Evolutionary conservation across 2,888 invertebrate species (phyloP), one percentile per base, ranked within the genome.

Genomic region (Syrphus vitripennis): DNA sequence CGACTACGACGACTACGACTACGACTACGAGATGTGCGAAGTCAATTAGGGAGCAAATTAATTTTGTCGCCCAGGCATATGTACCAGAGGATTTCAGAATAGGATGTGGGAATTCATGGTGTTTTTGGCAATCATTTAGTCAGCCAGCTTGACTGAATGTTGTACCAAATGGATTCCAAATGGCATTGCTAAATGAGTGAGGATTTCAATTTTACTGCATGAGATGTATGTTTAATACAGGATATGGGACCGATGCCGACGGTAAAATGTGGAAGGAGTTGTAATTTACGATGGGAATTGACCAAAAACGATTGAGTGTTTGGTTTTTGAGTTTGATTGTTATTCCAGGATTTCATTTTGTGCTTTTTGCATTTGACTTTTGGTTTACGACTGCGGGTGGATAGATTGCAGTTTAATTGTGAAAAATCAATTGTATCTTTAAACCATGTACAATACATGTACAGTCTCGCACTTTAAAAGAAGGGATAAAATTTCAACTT

Each of bases 281-380:
- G 86, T 86, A 86, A 82, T 86, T 86, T 86, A 86, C 82, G 81
- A 82, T 86, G 86, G 57, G 82, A 86, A 82, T 77, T 65, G 82
- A 48, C 72, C 48, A 63, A 63, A 48, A 77, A 79, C 57, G 83
- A 77, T 75, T 48, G 75, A 57, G 26, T 70, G 57, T 82, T 42
- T 81, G 78, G 81, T 75, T 74, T 61, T 50, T 37, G 14, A n/a
- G 45, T 71, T 65, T 21, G 69, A 65, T 63, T 61, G 63, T 42
- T 29, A 50, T 61, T 16, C 16, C n/a, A 21, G 31, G 76, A 50
- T 65, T 75, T 59, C 45, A 67, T 40, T 37, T 79, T 19, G 40
- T 80, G 71, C n/a, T 70, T 79, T 75, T 86, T 70, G 48, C 45
- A 74, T 70, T 72, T 61, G 71, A 69, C 48, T 69, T 71, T 63